Base-by-base conservation (phyloP, 2,888 invertebrate genomes). In the Polylopha cassiicola region DNA sequence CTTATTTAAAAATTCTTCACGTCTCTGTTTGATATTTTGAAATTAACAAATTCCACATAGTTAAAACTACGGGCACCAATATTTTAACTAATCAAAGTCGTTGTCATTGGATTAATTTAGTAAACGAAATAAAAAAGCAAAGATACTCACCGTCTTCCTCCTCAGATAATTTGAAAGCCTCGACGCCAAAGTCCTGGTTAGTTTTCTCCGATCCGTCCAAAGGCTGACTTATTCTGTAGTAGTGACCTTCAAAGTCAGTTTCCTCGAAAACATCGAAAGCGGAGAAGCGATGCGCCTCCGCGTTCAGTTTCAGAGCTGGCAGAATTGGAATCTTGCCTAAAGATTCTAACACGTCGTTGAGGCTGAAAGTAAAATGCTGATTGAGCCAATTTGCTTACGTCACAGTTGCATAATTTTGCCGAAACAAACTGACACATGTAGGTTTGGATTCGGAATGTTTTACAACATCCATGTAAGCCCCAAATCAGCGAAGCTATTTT, bases 301-400 rank as follows among this genome's bases (percentile, higher is more conserved):
- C 91, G 51, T 89, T 87, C 20, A 89, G 76, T 57, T 92, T 87
- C 22, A 97, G 79, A 7, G 91, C 90, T 0, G 94, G 91, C 47
- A 97, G 77, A 47, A 97, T 90, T 8, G 96, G 96, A 53, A 97
- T 95, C 71, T 91, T 92, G 37, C 91, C 88, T 44, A 97, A 81
- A 46, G 91, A 89, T 47, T 89, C 88, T 55, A 97, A 80, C 58
- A 95, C 95, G 43, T 89, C 86, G 47, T 89, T 88, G 63, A 96
- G 93, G 54, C 91, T 91, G 66, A 61, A 87, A 70, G 43, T 46
- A 43, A 51, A 15, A 37, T 17, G 33, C 27, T 39, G 30, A 30
- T 26, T 41, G 41, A 41, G 41, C 41, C 41, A 41, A 36, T 36
- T 41, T 41, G 30, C 34, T 36, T 24, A 36, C 36, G 30, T 26